These are phyloP conservation scores for Pelodytes ibericus DNA, from an alignment of 2,797 vertebrate genomes.

Conservation along the genomic window DNA sequence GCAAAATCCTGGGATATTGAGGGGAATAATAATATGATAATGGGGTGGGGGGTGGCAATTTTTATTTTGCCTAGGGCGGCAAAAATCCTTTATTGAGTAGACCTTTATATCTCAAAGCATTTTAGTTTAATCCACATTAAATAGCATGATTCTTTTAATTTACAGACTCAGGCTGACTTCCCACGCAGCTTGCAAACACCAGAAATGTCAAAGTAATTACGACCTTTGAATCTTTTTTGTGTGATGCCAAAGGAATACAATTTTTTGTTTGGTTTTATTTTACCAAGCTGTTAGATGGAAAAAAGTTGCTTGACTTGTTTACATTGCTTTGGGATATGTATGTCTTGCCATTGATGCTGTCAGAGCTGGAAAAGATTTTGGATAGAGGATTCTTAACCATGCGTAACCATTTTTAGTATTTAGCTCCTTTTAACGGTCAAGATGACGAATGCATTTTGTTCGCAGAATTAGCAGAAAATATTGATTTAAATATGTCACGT, in stretches of 20 bases:
- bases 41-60: too few species aligned
- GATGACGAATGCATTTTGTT: too few species aligned
- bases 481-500: too few species aligned
- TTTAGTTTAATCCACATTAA: neutral
- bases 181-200: neutral
- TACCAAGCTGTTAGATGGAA: neutral
- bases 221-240: slow-evolving; percentile 14
- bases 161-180: neutral
- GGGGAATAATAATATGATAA: too few species aligned
- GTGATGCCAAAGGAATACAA: neutral
- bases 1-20: too few species aligned
- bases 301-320: neutral
- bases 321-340: neutral
- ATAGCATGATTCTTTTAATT: neutral
- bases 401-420: too few species aligned
- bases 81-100: too few species aligned
- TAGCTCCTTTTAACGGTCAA: too few species aligned
- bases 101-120: too few species aligned
- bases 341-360: neutral
- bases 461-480: too few species aligned
- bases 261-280: slow-evolving; percentile 15
- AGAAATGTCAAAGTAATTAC: slow-evolving; percentile 8
- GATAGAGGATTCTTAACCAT: too few species aligned
- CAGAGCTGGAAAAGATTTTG: neutral
- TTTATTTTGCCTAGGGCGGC: too few species aligned